Conservation (phyloP, 1,140 invertebrate species). For the Nixonia krombeini region DNA sequence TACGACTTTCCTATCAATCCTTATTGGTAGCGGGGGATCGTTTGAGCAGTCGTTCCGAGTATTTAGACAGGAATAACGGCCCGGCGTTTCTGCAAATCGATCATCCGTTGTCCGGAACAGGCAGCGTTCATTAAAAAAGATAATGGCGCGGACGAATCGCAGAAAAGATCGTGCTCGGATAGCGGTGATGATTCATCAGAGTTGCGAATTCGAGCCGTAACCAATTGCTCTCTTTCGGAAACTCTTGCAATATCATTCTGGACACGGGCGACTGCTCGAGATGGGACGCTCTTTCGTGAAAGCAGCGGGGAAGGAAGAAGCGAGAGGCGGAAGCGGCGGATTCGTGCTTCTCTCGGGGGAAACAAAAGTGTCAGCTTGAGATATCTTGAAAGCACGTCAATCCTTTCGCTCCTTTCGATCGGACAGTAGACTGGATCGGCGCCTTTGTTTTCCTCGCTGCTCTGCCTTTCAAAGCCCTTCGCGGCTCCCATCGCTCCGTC, state of each 20-base stretch:
- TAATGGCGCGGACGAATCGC: neutral
- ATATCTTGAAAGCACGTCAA: slow-evolving; percentile 64
- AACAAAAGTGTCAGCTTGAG: slow-evolving; percentile 64
- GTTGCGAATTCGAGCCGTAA: no score
- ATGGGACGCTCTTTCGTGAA: slow-evolving; percentile 10
- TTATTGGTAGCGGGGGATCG: slow-evolving; percentile 39
- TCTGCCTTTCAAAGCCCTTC: slow-evolving; percentile 51
- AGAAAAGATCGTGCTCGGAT: no score
- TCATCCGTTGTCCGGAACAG: slow-evolving; percentile 24
- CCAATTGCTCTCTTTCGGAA: no score
- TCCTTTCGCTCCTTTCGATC: slow-evolving; percentile 60
- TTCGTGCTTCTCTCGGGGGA: slow-evolving; percentile 47
- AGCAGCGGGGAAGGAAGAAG: slow-evolving; percentile 19
- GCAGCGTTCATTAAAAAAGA: no score
- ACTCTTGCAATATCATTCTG: slow-evolving; percentile 40
- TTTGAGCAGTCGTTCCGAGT: slow-evolving; percentile 39
- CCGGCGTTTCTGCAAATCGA: slow-evolving; percentile 15
- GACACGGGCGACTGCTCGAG: slow-evolving; percentile 39
- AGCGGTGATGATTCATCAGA: no score
- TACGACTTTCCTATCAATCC: slow-evolving; percentile 59
- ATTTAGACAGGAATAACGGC: slow-evolving; percentile 45
- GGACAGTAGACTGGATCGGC: slow-evolving; percentile 51
- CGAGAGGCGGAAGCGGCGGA: slow-evolving; percentile 23
- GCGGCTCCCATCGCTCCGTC: slow-evolving; percentile 40
- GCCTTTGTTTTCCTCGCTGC: slow-evolving; percentile 62